Base-by-base conservation (phyloP, 2,888 invertebrate genomes). In the Neocrepidodera transversa region DNA sequence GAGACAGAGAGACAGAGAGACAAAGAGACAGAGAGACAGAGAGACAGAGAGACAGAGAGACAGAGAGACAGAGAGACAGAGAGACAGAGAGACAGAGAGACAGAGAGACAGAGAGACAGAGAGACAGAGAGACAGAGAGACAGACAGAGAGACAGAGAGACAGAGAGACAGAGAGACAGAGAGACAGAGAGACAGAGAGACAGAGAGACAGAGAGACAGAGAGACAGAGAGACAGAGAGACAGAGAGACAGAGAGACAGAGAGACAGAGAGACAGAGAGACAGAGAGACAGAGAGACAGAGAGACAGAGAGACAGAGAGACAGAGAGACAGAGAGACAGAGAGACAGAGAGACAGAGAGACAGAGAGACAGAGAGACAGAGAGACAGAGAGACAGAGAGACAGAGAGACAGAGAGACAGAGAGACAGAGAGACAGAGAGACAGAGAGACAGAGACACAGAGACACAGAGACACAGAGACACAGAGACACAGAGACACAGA, bases 221-320 rank as follows among this genome's bases (percentile, higher is more conserved):
- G 35, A 54, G 54, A 54, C 54, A 45, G 54, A 54, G 35, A 54
- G 54, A 54, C 54, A 54, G 54, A 54, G 35, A 45, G 54, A 54
- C 54, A 54, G 54, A 54, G 35, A 54, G 54, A 54, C 54, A 45
- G 54, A 54, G 35, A 54, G 54, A 54, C 54, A 54, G 54, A 54
- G 35, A 45, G 54, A 54, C 54, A 54, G 54, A 54, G 35, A 54
- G 54, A 54, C 54, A 45, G 54, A 54, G 35, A 54, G 54, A 54
- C 54, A 54, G 54, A 54, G 35, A 45, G 54, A 54, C 54, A 54
- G 54, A 54, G 35, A 54, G 54, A 54, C 54, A 45, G 54, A 54
- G 35, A 54, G 54, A 54, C 54, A 54, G 54, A 54, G 35, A 45
- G 54, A 54, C 54, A 54, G 54, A 54, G 35, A 54, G 54, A 54